Percentiles rank a stretch among this genome's conserved stretches.
Evolutionary conservation across 2,888 invertebrate species (phyloP).

Genomic region (Rhamphomyia laevipes): DNA sequence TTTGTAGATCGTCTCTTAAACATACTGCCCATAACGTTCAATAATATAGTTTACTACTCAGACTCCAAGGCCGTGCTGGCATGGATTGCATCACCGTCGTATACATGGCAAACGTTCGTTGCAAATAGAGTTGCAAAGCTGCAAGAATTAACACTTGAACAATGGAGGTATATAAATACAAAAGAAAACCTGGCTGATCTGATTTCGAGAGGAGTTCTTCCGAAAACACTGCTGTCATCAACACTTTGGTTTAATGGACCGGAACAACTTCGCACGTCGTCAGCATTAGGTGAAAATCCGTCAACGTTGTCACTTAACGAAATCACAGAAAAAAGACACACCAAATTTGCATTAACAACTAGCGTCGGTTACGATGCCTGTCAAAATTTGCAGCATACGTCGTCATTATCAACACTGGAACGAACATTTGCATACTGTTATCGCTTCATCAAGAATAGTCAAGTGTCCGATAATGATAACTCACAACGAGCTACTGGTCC

Average conservation of each 20-base stretch:
- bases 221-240: not conserved
- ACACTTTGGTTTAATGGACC: conserved; percentile 3
- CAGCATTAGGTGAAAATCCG: not conserved
- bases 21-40: not conserved
- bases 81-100: conserved; percentile 1
- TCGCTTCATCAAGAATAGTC: not conserved
- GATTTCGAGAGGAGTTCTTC: conserved; percentile 1
- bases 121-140: conserved; percentile 7
- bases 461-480: not conserved
- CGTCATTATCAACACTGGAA: not conserved
- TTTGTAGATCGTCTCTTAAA: conserved; percentile 3
- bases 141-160: conserved; percentile 2
- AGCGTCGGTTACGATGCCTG: not conserved
- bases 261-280: not conserved
- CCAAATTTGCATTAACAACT: not conserved
- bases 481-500: not conserved
- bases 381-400: not conserved
- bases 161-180: conserved; percentile 7
- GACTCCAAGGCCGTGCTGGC: conserved; percentile 1
- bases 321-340: not conserved
- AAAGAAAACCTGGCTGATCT: conserved; percentile 9
- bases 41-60: conserved; percentile 1
- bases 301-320: not conserved
- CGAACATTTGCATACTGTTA: not conserved
- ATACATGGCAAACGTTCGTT: conserved; percentile 9